Conservation (phyloP, 2,113 vertebrate genomes). For the Oncorhynchus tshawytscha region DNA sequence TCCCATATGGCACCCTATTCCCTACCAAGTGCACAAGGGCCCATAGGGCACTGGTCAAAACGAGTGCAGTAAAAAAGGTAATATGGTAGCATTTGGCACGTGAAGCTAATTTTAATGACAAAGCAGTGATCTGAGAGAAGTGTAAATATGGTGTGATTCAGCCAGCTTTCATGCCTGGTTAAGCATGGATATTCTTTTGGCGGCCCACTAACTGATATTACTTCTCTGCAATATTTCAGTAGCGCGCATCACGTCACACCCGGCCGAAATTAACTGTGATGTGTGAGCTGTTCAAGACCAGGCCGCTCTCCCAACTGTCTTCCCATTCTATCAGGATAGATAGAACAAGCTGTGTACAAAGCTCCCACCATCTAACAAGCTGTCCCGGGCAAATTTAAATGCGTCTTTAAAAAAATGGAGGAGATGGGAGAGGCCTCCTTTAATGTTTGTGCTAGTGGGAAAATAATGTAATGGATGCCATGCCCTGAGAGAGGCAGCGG, state of each 20-base stretch:
- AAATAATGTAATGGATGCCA: constrained; percentile 62
- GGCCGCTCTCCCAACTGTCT: constrained; percentile 63
- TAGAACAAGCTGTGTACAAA: constrained; percentile 60
- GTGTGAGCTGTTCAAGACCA: constrained; percentile 51
- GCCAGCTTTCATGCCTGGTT: constrained; percentile 73
- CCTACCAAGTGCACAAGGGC: no score
- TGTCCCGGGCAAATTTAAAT: constrained; percentile 66
- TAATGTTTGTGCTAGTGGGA: constrained; percentile 64
- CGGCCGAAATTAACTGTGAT: constrained; percentile 65
- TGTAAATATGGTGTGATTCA: constrained; percentile 69
- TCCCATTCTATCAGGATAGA: constrained; percentile 71
- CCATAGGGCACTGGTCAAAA: no score
- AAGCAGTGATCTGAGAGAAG: constrained; percentile 65
- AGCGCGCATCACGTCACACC: constrained; percentile 63
- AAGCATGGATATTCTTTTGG: constrained; percentile 69
- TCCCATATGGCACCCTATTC: no score
- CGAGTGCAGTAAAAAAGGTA: no score
- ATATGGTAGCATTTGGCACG: no score
- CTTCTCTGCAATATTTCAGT: constrained; percentile 67
- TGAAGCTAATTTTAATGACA: constrained; percentile 60
- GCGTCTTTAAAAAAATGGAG: constrained; percentile 36
- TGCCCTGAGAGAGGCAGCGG: constrained; percentile 20
- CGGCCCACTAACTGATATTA: constrained; percentile 65
- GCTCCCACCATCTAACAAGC: constrained; percentile 64
- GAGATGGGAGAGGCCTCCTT: constrained; percentile 21